A percentile compares a stretch with the other conserved stretches of the same genome.
Evolutionary conservation across 2,797 vertebrate species (phyloP).

Genomic region (Simalia tracyae): DNA sequence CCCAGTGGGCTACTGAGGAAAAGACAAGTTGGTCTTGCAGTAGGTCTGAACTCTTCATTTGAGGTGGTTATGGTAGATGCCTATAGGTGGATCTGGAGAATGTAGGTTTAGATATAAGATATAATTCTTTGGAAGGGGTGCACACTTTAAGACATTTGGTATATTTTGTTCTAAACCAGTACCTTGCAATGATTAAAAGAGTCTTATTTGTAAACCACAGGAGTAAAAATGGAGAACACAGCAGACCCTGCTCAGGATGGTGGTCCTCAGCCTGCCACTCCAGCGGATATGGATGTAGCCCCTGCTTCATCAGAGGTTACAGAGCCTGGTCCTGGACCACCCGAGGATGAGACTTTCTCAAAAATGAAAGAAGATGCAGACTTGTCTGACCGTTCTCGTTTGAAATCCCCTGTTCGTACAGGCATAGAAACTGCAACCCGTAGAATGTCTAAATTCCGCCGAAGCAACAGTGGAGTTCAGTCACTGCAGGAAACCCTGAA

Average conservation of each 20-base stretch:
- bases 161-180: not conserved
- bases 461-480: constrained; percentile 55
- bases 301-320: not conserved
- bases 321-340: not conserved
- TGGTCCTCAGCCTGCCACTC: rapidly evolving
- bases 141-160: not conserved
- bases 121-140: not conserved
- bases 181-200: not conserved
- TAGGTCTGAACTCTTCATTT: not conserved
- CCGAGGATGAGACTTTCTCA: rapidly evolving
- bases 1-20: not conserved
- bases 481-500: constrained; percentile 68
- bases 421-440: not conserved
- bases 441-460: constrained; percentile 55
- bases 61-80: not conserved
- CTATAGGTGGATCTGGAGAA: not conserved
- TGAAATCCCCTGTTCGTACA: not conserved
- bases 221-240: constrained; percentile 49
- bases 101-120: not conserved
- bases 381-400: rapidly evolving
- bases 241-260: not conserved
- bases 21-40: not conserved
- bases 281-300: rapidly evolving
- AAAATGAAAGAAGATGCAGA: not conserved
- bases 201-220: constrained; percentile 7